A percentile compares a stretch with the other conserved stretches of the same genome.
phyloP scores from a whole-genome alignment of 2,113 vertebrate genomes.

The Microtus ochrogaster region DNA sequence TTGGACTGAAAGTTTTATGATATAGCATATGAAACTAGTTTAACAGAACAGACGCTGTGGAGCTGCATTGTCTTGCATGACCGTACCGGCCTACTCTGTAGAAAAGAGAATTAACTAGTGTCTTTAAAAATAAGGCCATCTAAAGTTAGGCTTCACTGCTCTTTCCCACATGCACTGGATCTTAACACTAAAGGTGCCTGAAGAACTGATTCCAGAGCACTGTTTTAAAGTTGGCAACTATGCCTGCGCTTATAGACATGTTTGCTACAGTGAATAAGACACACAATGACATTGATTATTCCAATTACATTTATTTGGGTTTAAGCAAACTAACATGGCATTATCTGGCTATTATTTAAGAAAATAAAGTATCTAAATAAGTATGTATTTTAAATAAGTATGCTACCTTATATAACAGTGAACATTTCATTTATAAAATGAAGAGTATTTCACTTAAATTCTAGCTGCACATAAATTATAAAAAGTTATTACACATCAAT shows the following conservation, averaged over 20 bases:
- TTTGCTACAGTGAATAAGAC: slow-evolving; percentile 39
- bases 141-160: slow-evolving; percentile 41
- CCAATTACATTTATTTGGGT: slow-evolving; percentile 51
- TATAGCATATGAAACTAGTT: slow-evolving; percentile 90
- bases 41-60: slow-evolving; percentile 86
- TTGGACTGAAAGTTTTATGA: slow-evolving; percentile 98
- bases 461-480: slow-evolving; percentile 6
- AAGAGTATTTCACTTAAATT: slow-evolving; percentile 56
- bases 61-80: slow-evolving; percentile 81
- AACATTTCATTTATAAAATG: slow-evolving; percentile 51
- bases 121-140: slow-evolving; percentile 66
- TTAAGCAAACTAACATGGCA: slow-evolving; percentile 48
- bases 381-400: slow-evolving; percentile 55
- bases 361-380: slow-evolving; percentile 55
- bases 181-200: slow-evolving; percentile 46
- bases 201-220: slow-evolving; percentile 29
- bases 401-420: not conserved
- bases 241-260: not conserved
- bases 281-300: slow-evolving; percentile 20
- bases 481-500: slow-evolving; percentile 46
- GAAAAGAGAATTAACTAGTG: slow-evolving; percentile 22
- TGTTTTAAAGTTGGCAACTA: slow-evolving; percentile 53
- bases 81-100: slow-evolving; percentile 57
- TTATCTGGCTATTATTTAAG: slow-evolving; percentile 57
- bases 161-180: slow-evolving; percentile 24